Conservation (phyloP, 2,797 vertebrate genomes). For the Melanotaenia maccullochi region DNA sequence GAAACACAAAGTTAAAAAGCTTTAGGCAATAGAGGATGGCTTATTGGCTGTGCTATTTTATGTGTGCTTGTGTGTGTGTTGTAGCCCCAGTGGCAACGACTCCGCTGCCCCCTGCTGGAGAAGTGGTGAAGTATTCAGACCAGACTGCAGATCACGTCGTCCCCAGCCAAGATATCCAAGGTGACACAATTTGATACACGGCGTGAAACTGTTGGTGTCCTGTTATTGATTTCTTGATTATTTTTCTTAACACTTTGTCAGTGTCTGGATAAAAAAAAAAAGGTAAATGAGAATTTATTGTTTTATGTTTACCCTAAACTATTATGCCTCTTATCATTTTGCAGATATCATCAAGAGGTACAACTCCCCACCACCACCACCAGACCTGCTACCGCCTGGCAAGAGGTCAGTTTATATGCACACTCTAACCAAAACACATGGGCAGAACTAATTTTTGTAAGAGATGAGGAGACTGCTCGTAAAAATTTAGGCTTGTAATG, state of each 20-base stretch:
- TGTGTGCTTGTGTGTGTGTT: conserved; percentile 20
- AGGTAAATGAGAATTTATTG: neutral
- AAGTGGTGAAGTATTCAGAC: conserved; percentile 86
- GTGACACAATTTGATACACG: conserved; percentile 27
- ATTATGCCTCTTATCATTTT: conserved; percentile 10
- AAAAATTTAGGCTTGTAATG: conserved; percentile 17
- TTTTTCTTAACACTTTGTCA: neutral
- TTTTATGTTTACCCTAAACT: neutral
- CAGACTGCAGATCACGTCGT: conserved; percentile 83
- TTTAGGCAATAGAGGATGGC: neutral
- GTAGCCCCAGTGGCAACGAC: conserved; percentile 74
- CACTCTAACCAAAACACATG: conserved; percentile 3
- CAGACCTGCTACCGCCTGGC: conserved; percentile 53
- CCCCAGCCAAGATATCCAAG: conserved; percentile 91
- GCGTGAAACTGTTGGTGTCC: neutral
- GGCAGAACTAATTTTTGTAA: neutral
- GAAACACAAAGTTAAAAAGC: conserved; percentile 7
- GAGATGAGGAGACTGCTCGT: neutral
- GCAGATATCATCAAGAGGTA: conserved; percentile 91
- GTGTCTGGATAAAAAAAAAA: neutral
- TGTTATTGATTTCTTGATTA: neutral
- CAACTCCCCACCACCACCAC: conserved; percentile 81
- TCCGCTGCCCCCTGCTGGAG: conserved; percentile 76
- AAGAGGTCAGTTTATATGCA: conserved; percentile 69
- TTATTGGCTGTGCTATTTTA: conserved; percentile 14